phyloP scores from a whole-genome alignment of 2,113 vertebrate species.

The Antigone vipio region DNA sequence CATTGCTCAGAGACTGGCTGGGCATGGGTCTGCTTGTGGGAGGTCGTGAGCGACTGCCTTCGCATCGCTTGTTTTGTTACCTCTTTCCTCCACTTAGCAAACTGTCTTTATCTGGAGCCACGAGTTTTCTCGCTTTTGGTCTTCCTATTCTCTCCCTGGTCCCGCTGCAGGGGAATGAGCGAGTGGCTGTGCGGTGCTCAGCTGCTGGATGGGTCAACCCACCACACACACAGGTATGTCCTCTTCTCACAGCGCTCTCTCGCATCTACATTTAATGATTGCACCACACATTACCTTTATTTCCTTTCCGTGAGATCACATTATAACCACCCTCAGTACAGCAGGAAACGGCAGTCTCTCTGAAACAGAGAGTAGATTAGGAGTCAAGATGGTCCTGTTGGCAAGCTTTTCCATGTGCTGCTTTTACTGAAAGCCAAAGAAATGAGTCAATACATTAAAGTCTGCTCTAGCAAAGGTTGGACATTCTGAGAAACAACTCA shows the following conservation, averaged over 20 bases:
- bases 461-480: neutral
- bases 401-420: neutral
- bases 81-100: neutral
- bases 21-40: neutral
- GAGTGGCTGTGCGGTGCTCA: accelerated
- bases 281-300: neutral
- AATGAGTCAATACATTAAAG: neutral
- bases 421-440: neutral
- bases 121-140: neutral
- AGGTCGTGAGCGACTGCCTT: neutral
- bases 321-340: no score
- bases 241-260: neutral
- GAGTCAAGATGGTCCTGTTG: neutral
- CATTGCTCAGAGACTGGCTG: neutral
- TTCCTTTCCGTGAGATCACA: neutral
- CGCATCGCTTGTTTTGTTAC: neutral
- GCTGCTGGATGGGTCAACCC: neutral
- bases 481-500: neutral
- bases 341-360: neutral
- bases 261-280: neutral
- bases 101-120: neutral
- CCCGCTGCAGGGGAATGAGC: accelerated
- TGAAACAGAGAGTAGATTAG: neutral
- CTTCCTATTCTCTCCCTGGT: neutral
- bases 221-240: no score